Evolutionary conservation across 2,797 vertebrate genomes (phyloP).

Genomic region (Phyllotis vaccarum): DNA sequence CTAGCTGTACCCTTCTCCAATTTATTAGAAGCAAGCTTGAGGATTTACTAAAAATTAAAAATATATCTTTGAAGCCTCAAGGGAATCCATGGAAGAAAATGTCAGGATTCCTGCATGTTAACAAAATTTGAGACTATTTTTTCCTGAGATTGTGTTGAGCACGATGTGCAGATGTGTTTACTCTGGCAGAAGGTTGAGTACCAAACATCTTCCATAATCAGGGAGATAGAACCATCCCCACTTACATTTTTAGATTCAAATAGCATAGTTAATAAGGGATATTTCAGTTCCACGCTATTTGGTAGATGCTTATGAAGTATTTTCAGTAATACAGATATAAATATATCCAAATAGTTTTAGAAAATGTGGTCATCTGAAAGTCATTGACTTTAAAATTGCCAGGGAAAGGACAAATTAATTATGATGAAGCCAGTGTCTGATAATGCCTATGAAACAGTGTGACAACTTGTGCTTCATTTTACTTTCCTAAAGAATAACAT

Average conservation of each 20-base stretch:
- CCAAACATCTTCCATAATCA: slow-evolving; percentile 76
- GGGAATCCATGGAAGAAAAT: slow-evolving; percentile 66
- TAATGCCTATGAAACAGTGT: not conserved
- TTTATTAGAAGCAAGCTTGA: slow-evolving; percentile 47
- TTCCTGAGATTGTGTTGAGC: slow-evolving; percentile 65
- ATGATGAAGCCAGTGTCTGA: not conserved
- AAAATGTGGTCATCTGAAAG: slow-evolving; percentile 41
- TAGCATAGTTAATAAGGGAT: not conserved
- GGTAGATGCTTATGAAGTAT: not conserved
- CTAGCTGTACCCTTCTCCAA: not conserved
- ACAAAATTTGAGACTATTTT: slow-evolving; percentile 77
- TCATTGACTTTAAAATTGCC: not conserved
- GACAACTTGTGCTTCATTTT: not conserved
- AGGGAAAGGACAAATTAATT: not conserved
- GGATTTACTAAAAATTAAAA: slow-evolving; percentile 76
- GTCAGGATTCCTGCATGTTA: slow-evolving; percentile 80
- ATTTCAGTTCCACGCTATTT: not conserved
- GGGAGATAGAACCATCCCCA: slow-evolving; percentile 6
- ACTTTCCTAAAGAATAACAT: not conserved
- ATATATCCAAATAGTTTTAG: not conserved
- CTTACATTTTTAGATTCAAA: not conserved
- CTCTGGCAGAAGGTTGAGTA: slow-evolving; percentile 71
- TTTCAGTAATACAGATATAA: slow-evolving; percentile 36
- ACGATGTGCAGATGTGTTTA: slow-evolving; percentile 80
- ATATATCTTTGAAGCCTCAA: slow-evolving; percentile 69